Percentiles rank a stretch among this genome's conserved stretches.
These are phyloP conservation scores for Perccottus glenii DNA, from an alignment of 2,113 vertebrate genomes.

Conservation along the genomic window DNA sequence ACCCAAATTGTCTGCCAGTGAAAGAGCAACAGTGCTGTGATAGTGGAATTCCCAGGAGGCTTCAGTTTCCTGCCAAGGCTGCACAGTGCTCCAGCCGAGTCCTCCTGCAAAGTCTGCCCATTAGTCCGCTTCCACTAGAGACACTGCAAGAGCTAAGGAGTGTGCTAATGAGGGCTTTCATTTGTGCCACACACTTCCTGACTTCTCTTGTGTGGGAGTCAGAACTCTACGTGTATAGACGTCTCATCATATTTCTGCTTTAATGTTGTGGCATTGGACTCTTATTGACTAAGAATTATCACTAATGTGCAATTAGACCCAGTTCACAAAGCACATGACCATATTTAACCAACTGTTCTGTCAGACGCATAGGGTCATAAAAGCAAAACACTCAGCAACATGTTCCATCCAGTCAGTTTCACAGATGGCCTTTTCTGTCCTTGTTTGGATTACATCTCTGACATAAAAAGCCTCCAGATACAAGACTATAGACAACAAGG, in stretches of 20 bases:
- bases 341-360: constrained; percentile 2
- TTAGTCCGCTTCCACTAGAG: constrained; percentile 54
- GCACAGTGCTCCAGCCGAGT: constrained; percentile 35
- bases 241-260: not conserved
- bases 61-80: constrained; percentile 41
- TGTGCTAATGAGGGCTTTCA: constrained; percentile 52
- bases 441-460: not conserved
- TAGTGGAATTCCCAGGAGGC: constrained; percentile 25
- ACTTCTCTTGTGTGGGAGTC: not conserved
- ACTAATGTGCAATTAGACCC: constrained; percentile 1
- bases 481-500: not conserved
- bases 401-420: not conserved
- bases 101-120: constrained; percentile 40
- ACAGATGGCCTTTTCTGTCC: constrained; percentile 1
- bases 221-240: constrained; percentile 17
- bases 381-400: constrained; percentile 2
- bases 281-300: constrained; percentile 5
- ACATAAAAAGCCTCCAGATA: not conserved
- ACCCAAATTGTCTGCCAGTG: constrained; percentile 66
- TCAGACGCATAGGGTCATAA: not conserved
- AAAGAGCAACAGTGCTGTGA: constrained; percentile 46
- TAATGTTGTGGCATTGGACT: constrained; percentile 1
- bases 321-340: not conserved
- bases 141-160: constrained; percentile 38
- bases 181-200: constrained; percentile 33